Evolutionary conservation across 2,888 invertebrate species (phyloP).

Genomic region (Sinodicranocentrus sp.): DNA sequence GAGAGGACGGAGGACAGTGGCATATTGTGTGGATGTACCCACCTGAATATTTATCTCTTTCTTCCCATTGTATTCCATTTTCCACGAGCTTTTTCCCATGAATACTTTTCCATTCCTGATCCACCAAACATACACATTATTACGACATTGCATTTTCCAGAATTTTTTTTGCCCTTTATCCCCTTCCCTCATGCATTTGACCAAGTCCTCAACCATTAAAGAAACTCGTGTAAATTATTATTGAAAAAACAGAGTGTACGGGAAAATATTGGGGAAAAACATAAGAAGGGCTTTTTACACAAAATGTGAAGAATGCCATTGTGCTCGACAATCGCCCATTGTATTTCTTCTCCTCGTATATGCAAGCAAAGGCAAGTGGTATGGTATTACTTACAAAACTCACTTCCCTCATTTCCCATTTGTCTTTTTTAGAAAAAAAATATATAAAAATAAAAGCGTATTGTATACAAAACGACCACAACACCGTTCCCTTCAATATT

Average conservation of each 20-base stretch:
- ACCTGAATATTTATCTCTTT: slow-evolving; percentile 60
- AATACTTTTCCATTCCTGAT: slow-evolving; percentile 36
- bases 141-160: slow-evolving; percentile 60
- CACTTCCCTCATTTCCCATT: slow-evolving; percentile 22
- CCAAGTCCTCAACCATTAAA: neutral
- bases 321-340: slow-evolving; percentile 19
- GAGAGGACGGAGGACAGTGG: slow-evolving; percentile 31
- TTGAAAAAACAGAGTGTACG: slow-evolving; percentile 16
- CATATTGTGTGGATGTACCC: slow-evolving; percentile 1
- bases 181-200: slow-evolving; percentile 41
- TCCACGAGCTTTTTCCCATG: slow-evolving; percentile 40
- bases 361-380: slow-evolving; percentile 32
- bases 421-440: slow-evolving; percentile 15
- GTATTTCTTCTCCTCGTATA: slow-evolving; percentile 1
- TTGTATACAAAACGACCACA: neutral
- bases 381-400: slow-evolving; percentile 23
- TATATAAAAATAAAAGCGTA: neutral
- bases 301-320: slow-evolving; percentile 64
- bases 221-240: slow-evolving; percentile 59
- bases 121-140: slow-evolving; percentile 18
- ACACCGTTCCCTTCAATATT: no score
- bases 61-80: slow-evolving; percentile 37
- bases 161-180: slow-evolving; percentile 33
- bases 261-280: slow-evolving; percentile 34
- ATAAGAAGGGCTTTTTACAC: slow-evolving; percentile 47